Evolutionary conservation across 2,888 invertebrate species (phyloP).

Genomic region (Kuschelorhynchus macadamiae): DNA sequence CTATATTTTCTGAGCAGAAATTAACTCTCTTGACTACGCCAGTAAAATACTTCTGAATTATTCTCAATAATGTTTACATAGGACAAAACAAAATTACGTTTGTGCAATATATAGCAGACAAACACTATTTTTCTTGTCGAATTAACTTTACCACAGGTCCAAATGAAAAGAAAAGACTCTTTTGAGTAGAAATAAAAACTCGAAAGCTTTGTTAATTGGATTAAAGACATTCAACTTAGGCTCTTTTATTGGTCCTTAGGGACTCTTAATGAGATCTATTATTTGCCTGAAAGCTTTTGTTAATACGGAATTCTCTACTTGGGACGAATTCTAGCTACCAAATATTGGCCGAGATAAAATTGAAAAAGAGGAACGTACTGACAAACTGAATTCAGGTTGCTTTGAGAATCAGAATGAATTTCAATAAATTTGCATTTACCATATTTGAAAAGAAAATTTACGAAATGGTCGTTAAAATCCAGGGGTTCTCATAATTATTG

Average conservation of each 20-base stretch:
- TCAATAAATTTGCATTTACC: no score
- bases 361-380: neutral
- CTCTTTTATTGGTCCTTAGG: conserved; percentile 34
- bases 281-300: conserved; percentile 43
- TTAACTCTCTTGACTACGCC: no score
- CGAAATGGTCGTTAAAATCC: no score
- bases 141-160: neutral
- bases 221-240: conserved; percentile 44
- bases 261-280: conserved; percentile 48
- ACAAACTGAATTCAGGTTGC: neutral
- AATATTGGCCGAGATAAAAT: conserved; percentile 14
- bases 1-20: no score
- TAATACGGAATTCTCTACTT: conserved; percentile 24
- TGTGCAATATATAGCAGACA: no score
- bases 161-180: neutral
- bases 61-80: no score
- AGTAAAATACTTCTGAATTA: no score
- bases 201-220: conserved; percentile 39
- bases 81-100: no score
- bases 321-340: conserved; percentile 11
- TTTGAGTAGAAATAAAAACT: conserved; percentile 22
- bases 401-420: no score
- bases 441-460: no score
- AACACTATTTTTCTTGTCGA: neutral
- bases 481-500: no score